phyloP scores from a whole-genome alignment of 2,113 vertebrate genomes.

The Podocnemis expansa region DNA sequence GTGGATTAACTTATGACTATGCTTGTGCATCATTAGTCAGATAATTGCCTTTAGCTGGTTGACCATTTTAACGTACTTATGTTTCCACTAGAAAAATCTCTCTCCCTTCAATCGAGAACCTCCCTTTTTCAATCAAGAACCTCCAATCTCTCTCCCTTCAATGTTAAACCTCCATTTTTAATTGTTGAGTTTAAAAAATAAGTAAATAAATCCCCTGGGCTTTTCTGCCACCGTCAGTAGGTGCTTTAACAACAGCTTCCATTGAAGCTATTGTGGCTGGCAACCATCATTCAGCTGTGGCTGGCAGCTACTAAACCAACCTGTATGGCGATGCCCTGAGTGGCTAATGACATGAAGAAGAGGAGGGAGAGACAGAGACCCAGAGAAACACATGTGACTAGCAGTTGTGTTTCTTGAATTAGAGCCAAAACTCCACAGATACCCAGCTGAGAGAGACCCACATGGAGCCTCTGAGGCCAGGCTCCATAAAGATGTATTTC shows the following conservation, averaged over 20 bases:
- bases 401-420: slow-evolving; percentile 31
- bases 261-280: neutral
- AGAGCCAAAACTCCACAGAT: slow-evolving; percentile 49
- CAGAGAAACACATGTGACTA: slow-evolving; percentile 3
- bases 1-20: neutral
- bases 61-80: slow-evolving; percentile 45
- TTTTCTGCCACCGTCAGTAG: slow-evolving; percentile 11
- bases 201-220: neutral
- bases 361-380: neutral
- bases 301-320: neutral
- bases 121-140: too few relatives aligned
- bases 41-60: slow-evolving; percentile 34
- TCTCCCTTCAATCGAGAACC: too few relatives aligned
- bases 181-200: slow-evolving; percentile 36
- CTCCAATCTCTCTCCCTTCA: slow-evolving; percentile 30
- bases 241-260: neutral
- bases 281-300: neutral
- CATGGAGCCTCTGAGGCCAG: slow-evolving; percentile 36
- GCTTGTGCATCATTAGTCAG: neutral
- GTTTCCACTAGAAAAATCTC: slow-evolving; percentile 61
- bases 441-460: slow-evolving; percentile 28
- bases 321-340: neutral
- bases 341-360: neutral
- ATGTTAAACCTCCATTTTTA: slow-evolving; percentile 28
- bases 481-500: slow-evolving; percentile 26